phyloP scores from a whole-genome alignment of 2,797 vertebrate species.

The Halcyon chelicuti region DNA sequence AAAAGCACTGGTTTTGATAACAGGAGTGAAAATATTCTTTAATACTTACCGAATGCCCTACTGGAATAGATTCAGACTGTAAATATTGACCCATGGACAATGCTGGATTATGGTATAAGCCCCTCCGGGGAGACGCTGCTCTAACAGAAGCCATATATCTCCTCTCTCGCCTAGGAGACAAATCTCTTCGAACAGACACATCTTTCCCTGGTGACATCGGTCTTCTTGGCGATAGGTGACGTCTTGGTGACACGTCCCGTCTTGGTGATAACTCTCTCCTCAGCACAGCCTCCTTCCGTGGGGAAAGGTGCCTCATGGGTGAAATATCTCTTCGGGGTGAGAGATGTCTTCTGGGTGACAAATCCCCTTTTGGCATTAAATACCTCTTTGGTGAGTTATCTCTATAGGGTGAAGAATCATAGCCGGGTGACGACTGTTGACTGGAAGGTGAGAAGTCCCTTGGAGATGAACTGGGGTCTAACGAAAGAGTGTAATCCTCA shows the following conservation, averaged over 20 bases:
- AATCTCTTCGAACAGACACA: conserved; percentile 84
- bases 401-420: conserved; percentile 89
- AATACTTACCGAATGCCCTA: conserved; percentile 83
- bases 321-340: conserved; percentile 92
- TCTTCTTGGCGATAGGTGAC: conserved; percentile 91
- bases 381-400: conserved; percentile 92
- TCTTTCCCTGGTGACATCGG: conserved; percentile 90
- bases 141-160: conserved; percentile 89
- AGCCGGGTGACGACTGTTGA: conserved; percentile 87
- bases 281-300: conserved; percentile 88
- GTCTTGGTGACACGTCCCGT: conserved; percentile 87
- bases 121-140: conserved; percentile 92
- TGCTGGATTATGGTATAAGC: conserved; percentile 86
- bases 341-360: conserved; percentile 84
- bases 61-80: conserved; percentile 85
- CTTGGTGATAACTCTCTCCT: conserved; percentile 92
- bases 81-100: conserved; percentile 85
- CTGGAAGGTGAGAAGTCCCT: conserved; percentile 91
- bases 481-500: conserved; percentile 85
- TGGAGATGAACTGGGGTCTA: conserved; percentile 85
- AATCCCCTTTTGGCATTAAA: conserved; percentile 84
- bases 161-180: conserved; percentile 88
- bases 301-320: conserved; percentile 90
- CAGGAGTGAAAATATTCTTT: not conserved
- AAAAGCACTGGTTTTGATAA: not conserved